These are phyloP conservation scores for Etheostoma perlongum DNA, from an alignment of 2,797 vertebrate species.

Conservation along the genomic window DNA sequence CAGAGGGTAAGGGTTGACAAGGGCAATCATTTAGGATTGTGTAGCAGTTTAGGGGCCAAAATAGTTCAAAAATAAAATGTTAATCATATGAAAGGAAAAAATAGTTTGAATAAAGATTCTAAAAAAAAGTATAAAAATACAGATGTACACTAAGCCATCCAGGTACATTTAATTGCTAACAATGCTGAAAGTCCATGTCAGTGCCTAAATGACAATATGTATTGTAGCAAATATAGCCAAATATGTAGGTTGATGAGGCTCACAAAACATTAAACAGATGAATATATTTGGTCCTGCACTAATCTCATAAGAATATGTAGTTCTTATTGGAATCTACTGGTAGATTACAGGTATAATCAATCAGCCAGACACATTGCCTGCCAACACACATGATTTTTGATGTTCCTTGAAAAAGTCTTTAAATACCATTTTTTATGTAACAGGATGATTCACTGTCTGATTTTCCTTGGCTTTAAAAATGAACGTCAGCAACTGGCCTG, in stretches of 20 bases:
- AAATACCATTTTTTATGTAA: background rate
- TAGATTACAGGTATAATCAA: background rate
- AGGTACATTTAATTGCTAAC: conserved; percentile 17
- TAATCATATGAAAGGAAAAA: background rate
- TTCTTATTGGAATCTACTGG: background rate
- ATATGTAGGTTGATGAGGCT: background rate
- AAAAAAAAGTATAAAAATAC: background rate
- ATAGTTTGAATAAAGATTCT: background rate
- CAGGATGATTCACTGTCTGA: background rate
- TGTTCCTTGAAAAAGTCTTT: background rate
- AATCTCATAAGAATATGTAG: background rate
- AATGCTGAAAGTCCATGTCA: background rate
- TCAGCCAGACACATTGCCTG: background rate
- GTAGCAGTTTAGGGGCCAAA: conserved; percentile 4
- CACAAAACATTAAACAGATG: conserved; percentile 13
- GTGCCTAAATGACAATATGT: background rate
- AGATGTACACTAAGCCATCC: conserved; percentile 7
- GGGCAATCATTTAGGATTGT: background rate
- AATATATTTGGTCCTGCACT: conserved; percentile 30
- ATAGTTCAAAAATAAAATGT: background rate
- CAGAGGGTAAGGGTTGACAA: background rate
- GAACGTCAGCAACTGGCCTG: background rate
- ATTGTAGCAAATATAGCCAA: background rate
- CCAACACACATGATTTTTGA: background rate
- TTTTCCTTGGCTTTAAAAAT: background rate